These are phyloP conservation scores for Atta colombica DNA, from an alignment of 1,140 invertebrate species.

Conservation along the genomic window DNA sequence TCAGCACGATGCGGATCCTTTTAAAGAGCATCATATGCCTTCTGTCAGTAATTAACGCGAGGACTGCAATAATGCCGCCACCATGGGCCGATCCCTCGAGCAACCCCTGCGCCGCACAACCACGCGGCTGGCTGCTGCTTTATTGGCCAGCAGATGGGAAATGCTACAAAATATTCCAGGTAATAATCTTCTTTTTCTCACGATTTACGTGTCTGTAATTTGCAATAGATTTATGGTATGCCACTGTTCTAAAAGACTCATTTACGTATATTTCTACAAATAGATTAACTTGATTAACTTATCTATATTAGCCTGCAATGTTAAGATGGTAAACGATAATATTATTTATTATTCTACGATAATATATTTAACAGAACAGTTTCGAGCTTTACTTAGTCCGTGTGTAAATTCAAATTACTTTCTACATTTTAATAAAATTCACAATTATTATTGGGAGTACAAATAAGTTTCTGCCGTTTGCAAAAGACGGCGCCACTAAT, in stretches of 20 bases:
- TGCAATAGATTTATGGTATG: not conserved
- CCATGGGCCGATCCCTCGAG: conserved; percentile 93
- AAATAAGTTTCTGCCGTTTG: no score
- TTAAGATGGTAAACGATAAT: no score
- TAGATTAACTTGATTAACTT: no score
- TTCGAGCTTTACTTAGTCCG: no score
- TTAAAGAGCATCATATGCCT: conserved; percentile 73
- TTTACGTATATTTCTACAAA: not conserved
- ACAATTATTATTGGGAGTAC: no score
- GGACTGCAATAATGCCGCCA: conserved; percentile 90
- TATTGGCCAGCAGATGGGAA: conserved; percentile 93
- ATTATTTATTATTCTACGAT: no score
- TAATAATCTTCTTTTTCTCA: conserved; percentile 53
- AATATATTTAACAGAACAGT: no score
- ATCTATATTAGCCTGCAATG: no score
- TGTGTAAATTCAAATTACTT: no score
- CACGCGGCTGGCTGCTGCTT: conserved; percentile 93
- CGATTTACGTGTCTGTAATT: not conserved
- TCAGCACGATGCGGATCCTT: conserved; percentile 78
- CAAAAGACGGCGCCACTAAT: no score
- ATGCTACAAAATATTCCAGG: conserved; percentile 94
- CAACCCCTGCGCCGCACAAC: conserved; percentile 93
- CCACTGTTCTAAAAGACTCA: not conserved
- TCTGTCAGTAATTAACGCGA: conserved; percentile 67
- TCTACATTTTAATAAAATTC: no score